phyloP scores from a whole-genome alignment of 92 coral and sea anemone genomes.

The Palythoa heliodiscus region DNA sequence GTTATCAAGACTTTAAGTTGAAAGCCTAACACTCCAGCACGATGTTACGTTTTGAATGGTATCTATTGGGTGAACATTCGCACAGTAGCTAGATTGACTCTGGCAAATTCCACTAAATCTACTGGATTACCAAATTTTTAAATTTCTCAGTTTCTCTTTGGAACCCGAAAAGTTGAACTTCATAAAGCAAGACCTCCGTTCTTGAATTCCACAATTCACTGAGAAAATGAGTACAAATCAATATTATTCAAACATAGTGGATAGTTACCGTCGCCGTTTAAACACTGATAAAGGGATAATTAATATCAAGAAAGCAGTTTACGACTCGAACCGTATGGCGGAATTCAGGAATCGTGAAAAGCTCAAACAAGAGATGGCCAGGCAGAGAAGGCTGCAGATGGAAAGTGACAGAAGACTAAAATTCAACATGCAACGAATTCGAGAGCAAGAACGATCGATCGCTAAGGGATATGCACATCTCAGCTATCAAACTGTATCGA shows the following conservation, averaged over 20 bases:
- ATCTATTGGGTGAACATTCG: too few relatives aligned
- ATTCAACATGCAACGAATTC: conserved; percentile 36
- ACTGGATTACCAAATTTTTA: background rate
- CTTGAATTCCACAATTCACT: background rate
- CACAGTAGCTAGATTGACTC: too few relatives aligned
- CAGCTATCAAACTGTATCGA: background rate
- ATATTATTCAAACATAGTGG: background rate
- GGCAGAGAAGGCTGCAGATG: conserved; percentile 30
- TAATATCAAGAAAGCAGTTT: background rate
- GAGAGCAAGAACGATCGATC: conserved; percentile 35
- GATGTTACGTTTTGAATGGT: too few relatives aligned
- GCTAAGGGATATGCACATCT: conserved; percentile 20
- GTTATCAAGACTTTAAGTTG: too few relatives aligned
- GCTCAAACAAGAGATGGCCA: conserved; percentile 36
- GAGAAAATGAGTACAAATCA: background rate
- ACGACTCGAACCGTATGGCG: conserved; percentile 12
- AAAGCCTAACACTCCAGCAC: too few relatives aligned
- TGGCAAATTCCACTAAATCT: too few relatives aligned
- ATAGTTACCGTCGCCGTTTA: conserved; percentile 20
- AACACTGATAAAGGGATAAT: conserved; percentile 25
- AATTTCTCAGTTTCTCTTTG: too few relatives aligned
- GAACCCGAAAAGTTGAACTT: background rate
- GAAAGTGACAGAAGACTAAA: conserved; percentile 35
- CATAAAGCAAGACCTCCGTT: background rate
- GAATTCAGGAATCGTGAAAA: conserved; percentile 34